A percentile compares a stretch with the other conserved stretches of the same genome.
These are phyloP conservation scores for Siderastrea radians DNA, from an alignment of 92 coral and sea anemone species.

Conservation along the genomic window DNA sequence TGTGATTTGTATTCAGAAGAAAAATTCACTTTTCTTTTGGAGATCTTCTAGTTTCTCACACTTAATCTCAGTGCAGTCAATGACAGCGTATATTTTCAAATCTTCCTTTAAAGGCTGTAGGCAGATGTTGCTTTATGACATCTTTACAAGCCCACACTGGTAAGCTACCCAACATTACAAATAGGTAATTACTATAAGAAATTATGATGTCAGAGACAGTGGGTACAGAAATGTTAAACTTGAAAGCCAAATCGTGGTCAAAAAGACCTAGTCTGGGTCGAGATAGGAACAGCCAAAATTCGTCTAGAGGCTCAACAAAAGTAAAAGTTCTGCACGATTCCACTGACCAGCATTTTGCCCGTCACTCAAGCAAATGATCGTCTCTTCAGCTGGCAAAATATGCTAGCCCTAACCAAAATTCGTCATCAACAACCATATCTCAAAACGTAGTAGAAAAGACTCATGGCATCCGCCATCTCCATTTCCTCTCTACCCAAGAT, in stretches of 20 bases:
- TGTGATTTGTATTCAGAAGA: constrained; percentile 76
- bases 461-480: too few relatives aligned
- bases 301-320: constrained; percentile 76
- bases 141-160: constrained; percentile 70
- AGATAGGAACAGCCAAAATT: constrained; percentile 73
- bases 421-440: too few relatives aligned
- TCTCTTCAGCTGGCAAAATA: too few relatives aligned
- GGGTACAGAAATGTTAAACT: constrained; percentile 71
- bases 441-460: too few relatives aligned
- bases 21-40: constrained; percentile 68
- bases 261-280: constrained; percentile 76
- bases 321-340: too few relatives aligned
- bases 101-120: constrained; percentile 55
- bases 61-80: constrained; percentile 77
- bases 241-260: constrained; percentile 76
- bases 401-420: too few relatives aligned
- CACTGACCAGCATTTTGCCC: too few relatives aligned
- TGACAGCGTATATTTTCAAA: constrained; percentile 70
- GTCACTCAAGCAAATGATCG: too few relatives aligned
- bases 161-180: constrained; percentile 50
- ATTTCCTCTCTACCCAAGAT: too few relatives aligned
- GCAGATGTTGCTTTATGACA: constrained; percentile 59
- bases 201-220: constrained; percentile 71
- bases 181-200: constrained; percentile 60
- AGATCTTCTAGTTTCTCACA: constrained; percentile 65